Percentiles rank a stretch among this genome's conserved stretches.
Conservation (phyloP, 1,140 invertebrate genomes). For the Tetranychus urticae region DNA sequence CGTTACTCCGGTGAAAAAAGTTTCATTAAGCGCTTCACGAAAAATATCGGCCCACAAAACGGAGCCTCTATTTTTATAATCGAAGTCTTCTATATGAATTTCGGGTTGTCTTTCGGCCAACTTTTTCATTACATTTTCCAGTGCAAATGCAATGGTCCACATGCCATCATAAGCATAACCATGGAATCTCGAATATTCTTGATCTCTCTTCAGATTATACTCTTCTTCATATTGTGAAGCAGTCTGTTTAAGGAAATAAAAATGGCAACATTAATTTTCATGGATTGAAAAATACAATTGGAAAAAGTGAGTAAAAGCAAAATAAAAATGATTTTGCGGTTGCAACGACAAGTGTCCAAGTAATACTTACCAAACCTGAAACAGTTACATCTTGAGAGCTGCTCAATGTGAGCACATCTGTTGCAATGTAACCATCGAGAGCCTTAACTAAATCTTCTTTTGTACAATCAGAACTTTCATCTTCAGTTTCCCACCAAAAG, state of each 20-base stretch:
- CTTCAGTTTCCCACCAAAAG: constrained; percentile 37
- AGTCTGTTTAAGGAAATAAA: constrained; percentile 32
- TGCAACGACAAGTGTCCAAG: no score
- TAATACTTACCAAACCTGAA: constrained; percentile 56
- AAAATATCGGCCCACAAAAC: constrained; percentile 61
- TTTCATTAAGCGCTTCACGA: constrained; percentile 59
- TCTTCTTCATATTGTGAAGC: constrained; percentile 58
- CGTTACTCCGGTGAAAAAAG: constrained; percentile 77
- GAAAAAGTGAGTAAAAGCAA: neutral
- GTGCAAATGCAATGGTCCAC: constrained; percentile 79
- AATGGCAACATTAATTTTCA: neutral
- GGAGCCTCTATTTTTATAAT: constrained; percentile 46
- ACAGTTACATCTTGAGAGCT: constrained; percentile 52
- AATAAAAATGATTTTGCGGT: neutral
- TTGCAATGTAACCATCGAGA: constrained; percentile 68
- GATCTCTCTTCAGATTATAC: constrained; percentile 49
- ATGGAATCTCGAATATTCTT: constrained; percentile 75
- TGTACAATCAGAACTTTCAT: constrained; percentile 33
- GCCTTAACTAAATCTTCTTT: constrained; percentile 47
- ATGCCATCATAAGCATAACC: constrained; percentile 93
- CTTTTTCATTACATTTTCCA: constrained; percentile 54
- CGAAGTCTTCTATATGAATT: constrained; percentile 36
- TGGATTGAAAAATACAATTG: neutral
- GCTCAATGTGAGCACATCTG: constrained; percentile 49
- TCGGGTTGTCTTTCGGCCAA: constrained; percentile 18